These are phyloP conservation scores for Riptortus pedestris DNA, from an alignment of 1,140 invertebrate genomes.

Conservation along the genomic window DNA sequence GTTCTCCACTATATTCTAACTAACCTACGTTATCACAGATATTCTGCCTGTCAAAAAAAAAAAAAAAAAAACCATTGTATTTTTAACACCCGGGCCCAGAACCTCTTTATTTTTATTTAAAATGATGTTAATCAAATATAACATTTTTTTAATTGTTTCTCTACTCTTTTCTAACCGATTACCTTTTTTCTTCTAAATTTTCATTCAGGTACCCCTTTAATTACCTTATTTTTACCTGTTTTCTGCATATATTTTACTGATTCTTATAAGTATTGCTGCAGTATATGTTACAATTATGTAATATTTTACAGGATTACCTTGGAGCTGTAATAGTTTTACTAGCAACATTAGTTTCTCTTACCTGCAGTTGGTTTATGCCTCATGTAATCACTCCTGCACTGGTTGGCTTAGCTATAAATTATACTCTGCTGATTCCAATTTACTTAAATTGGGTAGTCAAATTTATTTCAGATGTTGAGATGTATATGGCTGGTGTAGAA, in stretches of 20 bases:
- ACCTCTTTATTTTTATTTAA: too few species aligned
- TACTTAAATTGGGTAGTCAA: conserved; percentile 75
- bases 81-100: too few species aligned
- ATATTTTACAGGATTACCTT: conserved; percentile 57
- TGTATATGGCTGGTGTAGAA: conserved; percentile 67
- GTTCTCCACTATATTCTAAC: too few species aligned
- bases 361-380: conserved; percentile 43
- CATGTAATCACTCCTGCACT: conserved; percentile 47
- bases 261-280: neutral
- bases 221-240: neutral
- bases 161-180: too few species aligned
- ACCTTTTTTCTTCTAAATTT: too few species aligned
- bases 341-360: conserved; percentile 52
- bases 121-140: too few species aligned
- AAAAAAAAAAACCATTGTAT: too few species aligned
- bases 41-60: too few species aligned
- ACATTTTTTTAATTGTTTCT: too few species aligned
- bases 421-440: conserved; percentile 66
- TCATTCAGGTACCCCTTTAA: too few species aligned
- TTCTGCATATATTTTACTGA: neutral
- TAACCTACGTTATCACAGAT: too few species aligned
- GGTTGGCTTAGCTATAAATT: conserved; percentile 64
- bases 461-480: conserved; percentile 65
- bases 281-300: too few species aligned
- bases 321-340: conserved; percentile 65